Conservation (phyloP, 2,888 invertebrate species). For the Rugalucina vietnamica region DNA sequence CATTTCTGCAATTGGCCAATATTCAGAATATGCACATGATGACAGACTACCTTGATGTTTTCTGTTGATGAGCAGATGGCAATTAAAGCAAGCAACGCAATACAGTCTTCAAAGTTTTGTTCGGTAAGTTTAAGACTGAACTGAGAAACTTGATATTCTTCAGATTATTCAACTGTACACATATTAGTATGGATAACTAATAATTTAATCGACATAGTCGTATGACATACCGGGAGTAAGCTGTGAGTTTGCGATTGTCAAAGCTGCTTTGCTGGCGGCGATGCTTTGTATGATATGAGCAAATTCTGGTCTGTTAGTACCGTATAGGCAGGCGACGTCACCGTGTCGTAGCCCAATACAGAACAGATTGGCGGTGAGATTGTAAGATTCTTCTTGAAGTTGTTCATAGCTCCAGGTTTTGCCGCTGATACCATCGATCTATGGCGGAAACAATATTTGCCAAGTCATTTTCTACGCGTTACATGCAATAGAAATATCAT, state of each 20-base stretch:
- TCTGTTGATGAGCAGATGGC: too few relatives aligned
- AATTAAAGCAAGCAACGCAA: too few relatives aligned
- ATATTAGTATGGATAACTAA: too few relatives aligned
- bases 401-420: constrained; percentile 64
- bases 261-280: constrained; percentile 66
- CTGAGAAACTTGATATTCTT: too few relatives aligned
- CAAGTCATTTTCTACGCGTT: too few relatives aligned
- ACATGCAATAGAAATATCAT: neutral
- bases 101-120: too few relatives aligned
- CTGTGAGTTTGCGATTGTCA: constrained; percentile 76
- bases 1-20: too few relatives aligned
- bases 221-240: constrained; percentile 75
- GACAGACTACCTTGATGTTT: too few relatives aligned
- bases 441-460: neutral
- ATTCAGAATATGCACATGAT: too few relatives aligned
- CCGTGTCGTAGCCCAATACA: constrained; percentile 70
- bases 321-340: constrained; percentile 77
- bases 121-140: too few relatives aligned
- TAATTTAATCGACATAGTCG: too few relatives aligned
- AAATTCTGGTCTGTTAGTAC: constrained; percentile 77
- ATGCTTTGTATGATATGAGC: constrained; percentile 71
- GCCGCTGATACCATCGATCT: constrained; percentile 76
- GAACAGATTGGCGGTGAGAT: constrained; percentile 65
- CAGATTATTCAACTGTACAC: too few relatives aligned
- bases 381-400: constrained; percentile 64